Base-by-base conservation (phyloP, 2,797 vertebrate genomes). In the Sebastes flavidus region DNA sequence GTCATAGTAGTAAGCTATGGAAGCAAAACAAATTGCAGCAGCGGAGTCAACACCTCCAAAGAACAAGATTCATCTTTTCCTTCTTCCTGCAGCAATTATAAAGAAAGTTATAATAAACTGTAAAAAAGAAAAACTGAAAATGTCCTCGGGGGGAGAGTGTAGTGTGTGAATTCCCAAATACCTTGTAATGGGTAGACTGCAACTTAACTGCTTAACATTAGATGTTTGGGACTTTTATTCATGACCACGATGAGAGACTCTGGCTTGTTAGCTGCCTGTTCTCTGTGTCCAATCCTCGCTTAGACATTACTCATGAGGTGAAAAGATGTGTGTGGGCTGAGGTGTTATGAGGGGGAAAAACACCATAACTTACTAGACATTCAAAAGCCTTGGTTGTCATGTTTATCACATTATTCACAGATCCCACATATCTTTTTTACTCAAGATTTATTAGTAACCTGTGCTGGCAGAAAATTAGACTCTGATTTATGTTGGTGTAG, bases 151-250 rank as follows among this genome's bases (percentile, higher is more conserved):
- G 65, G 68, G 29, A 56, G 66, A 76, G 49, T 73, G 69, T 25
- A 61, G 69, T 70, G 34, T 66, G 62, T 65, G 61, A 72, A 66
- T 80, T 62, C n/a, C 56, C 20, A 1, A 75, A 65, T 24, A 30
- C 36, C 60, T 76, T 42, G 18, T 84, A 81, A 85, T 80, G 56
- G 66, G 30, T 27, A 77, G 55, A 32, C 62, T 59, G 72, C 80
- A 81, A 59, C 89, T 80, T 60, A 76, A 70, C 49, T 73, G 75
- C 66, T 79, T 74, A 61, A 73, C n/a, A 66, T 72, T 80, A 11
- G 2, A 49, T 68, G 38, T 81, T 54, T 77, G 63, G 52, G 22
- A 63, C 60, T 27, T 63, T 24, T 65, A 46, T 54, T 72, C 30
- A 22, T 42, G 7, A 22, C n/a, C 65, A 34, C 4, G 0, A 54